Percentiles rank a stretch among this genome's conserved stretches.
Evolutionary conservation across 2,113 vertebrate genomes (phyloP).

Genomic region (Maccullochella peelii): DNA sequence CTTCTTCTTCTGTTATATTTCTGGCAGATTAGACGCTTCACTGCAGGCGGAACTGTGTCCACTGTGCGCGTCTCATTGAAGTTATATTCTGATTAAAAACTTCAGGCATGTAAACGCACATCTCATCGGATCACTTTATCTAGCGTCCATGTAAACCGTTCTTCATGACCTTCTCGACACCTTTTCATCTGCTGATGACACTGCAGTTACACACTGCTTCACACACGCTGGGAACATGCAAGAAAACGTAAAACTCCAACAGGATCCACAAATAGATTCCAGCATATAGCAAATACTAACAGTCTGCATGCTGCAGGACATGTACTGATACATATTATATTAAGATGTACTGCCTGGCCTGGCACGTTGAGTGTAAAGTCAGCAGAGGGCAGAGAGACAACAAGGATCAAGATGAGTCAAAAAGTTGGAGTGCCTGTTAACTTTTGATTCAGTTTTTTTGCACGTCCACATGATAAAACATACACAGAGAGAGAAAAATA

Average conservation of each 20-base stretch:
- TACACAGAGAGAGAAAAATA: not conserved
- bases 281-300: not conserved
- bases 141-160: no score
- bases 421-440: not conserved
- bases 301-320: not conserved
- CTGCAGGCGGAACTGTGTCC: no score
- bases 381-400: not conserved
- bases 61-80: no score
- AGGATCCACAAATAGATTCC: not conserved
- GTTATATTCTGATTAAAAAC: no score
- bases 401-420: not conserved
- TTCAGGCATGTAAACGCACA: no score
- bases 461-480: constrained; percentile 4
- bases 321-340: not conserved
- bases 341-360: not conserved
- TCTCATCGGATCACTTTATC: no score
- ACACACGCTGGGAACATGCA: not conserved
- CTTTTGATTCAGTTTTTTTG: constrained; percentile 13
- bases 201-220: not conserved
- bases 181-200: not conserved
- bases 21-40: no score
- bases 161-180: not conserved
- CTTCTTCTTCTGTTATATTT: no score
- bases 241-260: not conserved
- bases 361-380: not conserved